Conservation (phyloP, 2,888 invertebrate genomes). For the Drosophila mimica region DNA sequence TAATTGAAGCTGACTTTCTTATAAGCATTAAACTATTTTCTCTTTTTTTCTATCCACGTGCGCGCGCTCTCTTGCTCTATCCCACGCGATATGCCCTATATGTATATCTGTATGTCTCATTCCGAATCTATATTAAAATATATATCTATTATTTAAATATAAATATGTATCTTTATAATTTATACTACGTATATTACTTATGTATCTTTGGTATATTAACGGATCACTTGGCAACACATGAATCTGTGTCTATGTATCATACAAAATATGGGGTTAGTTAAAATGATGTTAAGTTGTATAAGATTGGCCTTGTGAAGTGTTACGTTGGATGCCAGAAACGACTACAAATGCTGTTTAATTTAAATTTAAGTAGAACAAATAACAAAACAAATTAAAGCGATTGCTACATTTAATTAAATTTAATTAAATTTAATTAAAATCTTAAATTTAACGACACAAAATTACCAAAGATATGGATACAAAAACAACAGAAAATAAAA, state of each 20-base stretch:
- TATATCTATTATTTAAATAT: constrained; percentile 7
- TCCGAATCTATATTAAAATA: constrained; percentile 4
- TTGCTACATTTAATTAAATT: constrained; percentile 69
- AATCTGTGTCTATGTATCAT: constrained; percentile 15
- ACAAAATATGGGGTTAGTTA: constrained; percentile 71
- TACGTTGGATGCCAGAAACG: constrained; percentile 85
- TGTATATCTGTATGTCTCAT: constrained; percentile 47
- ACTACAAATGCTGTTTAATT: constrained; percentile 85
- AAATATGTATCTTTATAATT: constrained; percentile 5
- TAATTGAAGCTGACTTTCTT: constrained; percentile 51
- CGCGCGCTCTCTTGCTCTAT: constrained; percentile 67
- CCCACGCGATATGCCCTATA: constrained; percentile 54
- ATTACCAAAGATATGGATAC: constrained; percentile 24
- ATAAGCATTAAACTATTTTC: constrained; percentile 74
- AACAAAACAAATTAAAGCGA: constrained; percentile 75
- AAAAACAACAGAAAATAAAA: constrained; percentile 28
- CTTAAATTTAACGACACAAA: constrained; percentile 52
- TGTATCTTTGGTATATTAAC: constrained; percentile 14
- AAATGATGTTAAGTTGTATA: constrained; percentile 85
- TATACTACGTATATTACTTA: constrained; percentile 5
- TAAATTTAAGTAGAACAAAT: constrained; percentile 82
- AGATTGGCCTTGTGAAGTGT: constrained; percentile 85
- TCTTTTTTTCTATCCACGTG: constrained; percentile 76
- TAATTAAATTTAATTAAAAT: constrained; percentile 61
- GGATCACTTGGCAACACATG: constrained; percentile 13